Conservation (phyloP, 2,113 vertebrate species). For the Corythornis cristatus region DNA sequence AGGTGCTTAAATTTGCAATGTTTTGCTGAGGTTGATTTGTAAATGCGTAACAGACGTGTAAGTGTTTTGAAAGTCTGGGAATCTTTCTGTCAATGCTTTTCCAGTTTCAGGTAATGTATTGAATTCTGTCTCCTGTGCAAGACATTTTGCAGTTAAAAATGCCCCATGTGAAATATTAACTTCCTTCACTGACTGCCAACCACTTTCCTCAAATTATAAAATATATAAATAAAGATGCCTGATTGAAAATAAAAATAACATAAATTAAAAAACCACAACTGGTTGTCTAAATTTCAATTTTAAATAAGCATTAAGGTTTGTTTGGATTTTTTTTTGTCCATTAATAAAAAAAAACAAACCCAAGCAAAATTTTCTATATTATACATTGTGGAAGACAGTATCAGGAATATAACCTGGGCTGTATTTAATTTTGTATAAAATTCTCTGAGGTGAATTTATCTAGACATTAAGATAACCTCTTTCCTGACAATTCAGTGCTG, state of each 20-base stretch:
- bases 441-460: neutral
- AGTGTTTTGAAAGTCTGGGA: conserved; percentile 15
- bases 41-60: conserved; percentile 1
- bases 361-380: neutral
- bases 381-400: neutral
- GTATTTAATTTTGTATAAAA: neutral
- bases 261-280: neutral
- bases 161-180: neutral
- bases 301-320: neutral
- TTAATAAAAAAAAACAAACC: neutral
- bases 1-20: conserved; percentile 42
- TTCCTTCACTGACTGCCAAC: neutral
- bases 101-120: conserved; percentile 7
- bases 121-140: neutral
- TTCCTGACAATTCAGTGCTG: neutral
- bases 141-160: neutral
- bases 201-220: neutral
- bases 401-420: neutral
- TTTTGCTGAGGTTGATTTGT: conserved; percentile 22
- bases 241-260: neutral
- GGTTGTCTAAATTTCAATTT: neutral
- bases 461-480: neutral
- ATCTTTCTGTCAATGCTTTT: conserved; percentile 25
- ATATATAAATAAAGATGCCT: neutral
- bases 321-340: too few relatives aligned